Conservation (phyloP, 53 echinoderm and acorn worm genomes). For the Holothuria scabra region DNA sequence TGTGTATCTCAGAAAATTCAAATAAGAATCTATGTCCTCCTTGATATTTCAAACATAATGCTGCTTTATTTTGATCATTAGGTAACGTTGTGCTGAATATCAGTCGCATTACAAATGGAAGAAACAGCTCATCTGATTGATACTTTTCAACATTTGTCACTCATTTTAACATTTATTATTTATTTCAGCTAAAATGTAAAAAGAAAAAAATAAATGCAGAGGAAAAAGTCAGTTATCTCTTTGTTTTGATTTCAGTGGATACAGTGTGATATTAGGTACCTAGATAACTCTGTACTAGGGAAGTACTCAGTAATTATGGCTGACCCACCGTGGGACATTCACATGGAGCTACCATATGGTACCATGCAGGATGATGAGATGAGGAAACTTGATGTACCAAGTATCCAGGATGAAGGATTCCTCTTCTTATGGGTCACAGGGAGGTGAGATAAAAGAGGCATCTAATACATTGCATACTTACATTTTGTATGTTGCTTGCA, state of each 20-base stretch:
- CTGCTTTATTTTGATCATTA: no score
- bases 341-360: slow-evolving; percentile 99
- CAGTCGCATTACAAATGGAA: no score
- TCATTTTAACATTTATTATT: no score
- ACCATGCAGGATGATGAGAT: slow-evolving; percentile 99
- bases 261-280: slow-evolving; percentile 83
- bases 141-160: background rate
- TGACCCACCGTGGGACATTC: slow-evolving; percentile 99
- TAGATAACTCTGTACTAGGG: slow-evolving; percentile 82
- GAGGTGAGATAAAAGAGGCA: slow-evolving; percentile 65
- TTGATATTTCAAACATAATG: no score
- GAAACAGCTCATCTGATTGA: background rate
- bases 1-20: no score
- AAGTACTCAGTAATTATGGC: slow-evolving; percentile 99
- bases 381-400: slow-evolving; percentile 85
- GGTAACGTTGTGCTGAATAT: no score
- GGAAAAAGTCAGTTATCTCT: background rate
- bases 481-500: no score
- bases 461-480: no score
- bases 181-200: background rate
- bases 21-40: no score
- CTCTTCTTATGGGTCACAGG: slow-evolving; percentile 99
- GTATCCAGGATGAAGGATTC: slow-evolving; percentile 94
- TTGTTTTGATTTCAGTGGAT: slow-evolving; percentile 73
- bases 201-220: background rate